Percentiles rank a stretch among this genome's conserved stretches.
These are phyloP conservation scores for Dione vanillae DNA, from an alignment of 2,888 invertebrate species.

Conservation along the genomic window DNA sequence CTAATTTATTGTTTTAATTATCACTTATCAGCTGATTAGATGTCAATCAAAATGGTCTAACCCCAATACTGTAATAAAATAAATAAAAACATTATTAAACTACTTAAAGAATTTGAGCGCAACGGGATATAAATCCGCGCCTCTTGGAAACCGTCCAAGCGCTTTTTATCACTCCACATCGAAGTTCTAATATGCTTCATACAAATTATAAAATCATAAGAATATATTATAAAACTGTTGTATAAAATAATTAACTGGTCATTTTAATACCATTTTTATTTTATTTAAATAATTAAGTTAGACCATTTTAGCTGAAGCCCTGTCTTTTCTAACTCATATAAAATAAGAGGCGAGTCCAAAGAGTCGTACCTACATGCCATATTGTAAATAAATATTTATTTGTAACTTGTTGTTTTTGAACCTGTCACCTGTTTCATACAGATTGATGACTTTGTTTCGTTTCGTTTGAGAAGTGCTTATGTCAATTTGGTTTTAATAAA, in stretches of 20 bases:
- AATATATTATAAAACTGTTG: too few relatives aligned
- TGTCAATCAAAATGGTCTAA: constrained; percentile 2
- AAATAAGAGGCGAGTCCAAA: constrained; percentile 63
- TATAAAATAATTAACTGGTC: too few relatives aligned
- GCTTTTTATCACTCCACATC: too few relatives aligned
- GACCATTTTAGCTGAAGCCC: not conserved
- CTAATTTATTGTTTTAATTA: constrained; percentile 25
- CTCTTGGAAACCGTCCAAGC: too few relatives aligned
- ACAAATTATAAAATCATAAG: too few relatives aligned
- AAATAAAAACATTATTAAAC: too few relatives aligned
- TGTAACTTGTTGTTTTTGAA: constrained; percentile 47
- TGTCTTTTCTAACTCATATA: constrained; percentile 28
- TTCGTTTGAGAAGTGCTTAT: constrained; percentile 51
- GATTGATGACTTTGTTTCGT: constrained; percentile 49
- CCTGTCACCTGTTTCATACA: constrained; percentile 29
- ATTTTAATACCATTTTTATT: too few relatives aligned
- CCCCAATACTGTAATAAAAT: too few relatives aligned
- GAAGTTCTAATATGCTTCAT: too few relatives aligned
- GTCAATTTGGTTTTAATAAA: constrained; percentile 60
- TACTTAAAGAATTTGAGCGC: too few relatives aligned
- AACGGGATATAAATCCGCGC: too few relatives aligned
- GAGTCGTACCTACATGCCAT: constrained; percentile 72
- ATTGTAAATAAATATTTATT: constrained; percentile 49
- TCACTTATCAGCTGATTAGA: not conserved
- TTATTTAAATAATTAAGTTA: not conserved